A percentile compares a stretch with the other conserved stretches of the same genome.
These are phyloP conservation scores for Chelonus insularis DNA, from an alignment of 1,140 invertebrate genomes.

Conservation along the genomic window DNA sequence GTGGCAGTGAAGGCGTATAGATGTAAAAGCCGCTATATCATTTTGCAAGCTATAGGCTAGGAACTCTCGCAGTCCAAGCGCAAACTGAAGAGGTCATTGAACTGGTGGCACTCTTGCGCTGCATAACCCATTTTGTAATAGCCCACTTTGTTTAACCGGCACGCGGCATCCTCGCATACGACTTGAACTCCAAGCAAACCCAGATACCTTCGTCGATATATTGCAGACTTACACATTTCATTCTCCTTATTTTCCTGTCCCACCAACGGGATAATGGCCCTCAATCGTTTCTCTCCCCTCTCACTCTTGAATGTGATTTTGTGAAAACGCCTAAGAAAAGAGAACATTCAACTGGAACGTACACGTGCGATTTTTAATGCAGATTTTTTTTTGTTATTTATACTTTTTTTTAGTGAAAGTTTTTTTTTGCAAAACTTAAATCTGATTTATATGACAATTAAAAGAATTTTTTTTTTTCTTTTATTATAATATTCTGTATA, in stretches of 20 bases:
- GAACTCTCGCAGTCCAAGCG: neutral
- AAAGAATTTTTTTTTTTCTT: neutral
- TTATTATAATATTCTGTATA: too few relatives aligned
- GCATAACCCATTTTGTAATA: constrained; percentile 61
- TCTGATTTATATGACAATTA: neutral
- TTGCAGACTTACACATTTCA: neutral
- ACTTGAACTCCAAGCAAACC: constrained; percentile 23
- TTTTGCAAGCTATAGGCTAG: constrained; percentile 46
- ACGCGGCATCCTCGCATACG: constrained; percentile 43
- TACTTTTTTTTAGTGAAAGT: neutral
- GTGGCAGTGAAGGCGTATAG: constrained; percentile 1
- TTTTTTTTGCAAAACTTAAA: neutral
- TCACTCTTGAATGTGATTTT: neutral
- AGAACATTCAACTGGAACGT: neutral
- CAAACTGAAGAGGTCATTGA: constrained; percentile 48
- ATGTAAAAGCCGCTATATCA: constrained; percentile 49
- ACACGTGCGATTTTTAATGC: neutral
- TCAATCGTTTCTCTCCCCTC: neutral
- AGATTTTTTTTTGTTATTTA: neutral
- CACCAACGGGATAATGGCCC: constrained; percentile 6
- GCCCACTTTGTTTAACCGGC: constrained; percentile 55
- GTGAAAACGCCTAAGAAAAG: neutral
- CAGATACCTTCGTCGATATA: constrained; percentile 18
- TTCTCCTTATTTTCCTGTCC: neutral
- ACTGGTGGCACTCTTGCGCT: constrained; percentile 53